Evolutionary conservation across 2,797 vertebrate species (phyloP).

Genomic region (Lates japonicus): DNA sequence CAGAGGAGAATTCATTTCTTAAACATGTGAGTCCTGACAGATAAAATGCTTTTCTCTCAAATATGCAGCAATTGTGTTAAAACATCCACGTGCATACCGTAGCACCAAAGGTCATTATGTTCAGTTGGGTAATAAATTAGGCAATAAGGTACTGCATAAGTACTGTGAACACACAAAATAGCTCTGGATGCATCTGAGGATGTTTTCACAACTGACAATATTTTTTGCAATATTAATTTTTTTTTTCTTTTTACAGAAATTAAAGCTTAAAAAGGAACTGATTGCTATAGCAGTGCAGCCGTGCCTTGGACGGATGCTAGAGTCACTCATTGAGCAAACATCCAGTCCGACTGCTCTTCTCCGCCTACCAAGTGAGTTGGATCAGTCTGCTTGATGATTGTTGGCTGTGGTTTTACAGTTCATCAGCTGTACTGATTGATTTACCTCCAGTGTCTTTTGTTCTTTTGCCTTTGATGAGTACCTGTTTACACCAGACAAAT

Average conservation of each 20-base stretch:
- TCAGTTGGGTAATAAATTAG: conserved; percentile 77
- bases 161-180: conserved; percentile 53
- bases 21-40: conserved; percentile 46
- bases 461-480: conserved; percentile 51
- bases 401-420: conserved; percentile 59
- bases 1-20: conserved; percentile 57
- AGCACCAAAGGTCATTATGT: conserved; percentile 58
- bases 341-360: conserved; percentile 44
- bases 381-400: conserved; percentile 54
- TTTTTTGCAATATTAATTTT: conserved; percentile 28
- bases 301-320: conserved; percentile 44
- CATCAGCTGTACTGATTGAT: conserved; percentile 34
- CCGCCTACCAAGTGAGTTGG: conserved; percentile 39
- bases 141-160: conserved; percentile 58
- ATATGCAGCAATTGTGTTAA: conserved; percentile 50
- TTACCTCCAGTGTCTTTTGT: conserved; percentile 45
- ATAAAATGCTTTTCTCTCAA: conserved; percentile 55
- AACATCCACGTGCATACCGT: conserved; percentile 40
- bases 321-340: conserved; percentile 51
- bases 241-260: conserved; percentile 48
- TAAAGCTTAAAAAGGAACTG: conserved; percentile 61
- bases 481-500: conserved; percentile 41
- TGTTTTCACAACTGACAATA: conserved; percentile 49
- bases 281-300: conserved; percentile 73
- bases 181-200: conserved; percentile 44